Evolutionary conservation across 2,113 vertebrate species (phyloP), one percentile per base, ranked within the genome.

Genomic region (Muntiacus muntjak): DNA sequence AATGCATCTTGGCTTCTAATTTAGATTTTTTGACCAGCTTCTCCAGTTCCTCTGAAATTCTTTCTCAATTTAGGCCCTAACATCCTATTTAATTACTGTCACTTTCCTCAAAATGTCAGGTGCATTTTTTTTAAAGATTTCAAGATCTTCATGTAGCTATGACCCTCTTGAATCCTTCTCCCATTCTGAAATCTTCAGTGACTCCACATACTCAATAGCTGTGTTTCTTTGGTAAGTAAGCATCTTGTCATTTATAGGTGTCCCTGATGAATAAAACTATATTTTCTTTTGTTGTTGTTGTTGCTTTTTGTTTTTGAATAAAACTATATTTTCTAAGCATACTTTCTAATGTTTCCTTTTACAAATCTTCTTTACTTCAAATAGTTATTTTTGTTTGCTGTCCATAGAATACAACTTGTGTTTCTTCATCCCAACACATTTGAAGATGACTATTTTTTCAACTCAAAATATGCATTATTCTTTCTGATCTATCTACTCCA

Each of bases 221-320:
- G 21, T 58, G 76, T 17, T 87, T 62, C 11, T 91, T 97, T 62
- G 79, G 92, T 55, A 55, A 99, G 93, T 58, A 71, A 81, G 8
- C 21, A 79, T 93, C 62, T 79, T 87, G 23, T 67, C 7, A 55
- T 50, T 52, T 91, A 85, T 11, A 92, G 17, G 43, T 82, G 7
- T 83, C 6, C 17, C 50, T 2, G 19, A 55, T 43, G 11, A 60
- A 95, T 71, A 58, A 28, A 55, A 55, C 26, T 50, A 50, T 13
- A 50, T 50, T 50, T 50, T 50, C 47, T 14, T 50, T 50, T 47
- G 11, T 47, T 50, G 47, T 50, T 50, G 12, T 50, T 50, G 47
- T 50, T 50, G 47, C 13, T 50, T 13, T 14, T 50, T 50, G 47
- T 50, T 50, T 50, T 50, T 43, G 11, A 60, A 95, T 71, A 58